A percentile compares a stretch with the other conserved stretches of the same genome.
phyloP scores from a whole-genome alignment of 1,140 invertebrate genomes.

The Eufriesea mexicana region DNA sequence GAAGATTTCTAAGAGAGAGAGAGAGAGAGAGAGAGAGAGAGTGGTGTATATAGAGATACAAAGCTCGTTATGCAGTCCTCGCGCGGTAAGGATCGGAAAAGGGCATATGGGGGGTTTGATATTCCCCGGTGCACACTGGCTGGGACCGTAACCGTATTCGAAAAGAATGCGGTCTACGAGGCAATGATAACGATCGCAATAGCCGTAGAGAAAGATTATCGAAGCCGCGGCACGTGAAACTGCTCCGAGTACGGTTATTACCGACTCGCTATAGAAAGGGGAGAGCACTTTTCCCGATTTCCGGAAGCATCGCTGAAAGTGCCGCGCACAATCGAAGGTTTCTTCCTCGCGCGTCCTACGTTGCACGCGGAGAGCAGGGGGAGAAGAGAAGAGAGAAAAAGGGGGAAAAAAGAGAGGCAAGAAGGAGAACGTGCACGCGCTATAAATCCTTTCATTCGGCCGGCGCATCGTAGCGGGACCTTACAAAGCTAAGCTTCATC shows the following conservation, averaged over 20 bases:
- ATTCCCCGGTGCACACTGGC: neutral
- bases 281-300: conserved; percentile 17
- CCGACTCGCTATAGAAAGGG: neutral
- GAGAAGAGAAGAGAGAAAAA: neutral
- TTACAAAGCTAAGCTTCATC: neutral
- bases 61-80: neutral
- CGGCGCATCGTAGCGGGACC: neutral
- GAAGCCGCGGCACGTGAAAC: conserved; percentile 35
- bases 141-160: conserved; percentile 36
- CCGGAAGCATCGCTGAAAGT: conserved; percentile 14
- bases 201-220: conserved; percentile 50
- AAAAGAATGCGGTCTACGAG: conserved; percentile 36
- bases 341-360: neutral
- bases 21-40: neutral
- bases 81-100: neutral
- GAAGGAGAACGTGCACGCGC: neutral
- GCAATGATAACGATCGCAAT: conserved; percentile 45
- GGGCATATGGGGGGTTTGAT: conserved; percentile 6
- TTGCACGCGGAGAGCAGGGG: neutral
- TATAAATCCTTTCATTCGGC: conserved; percentile 4
- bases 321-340: neutral
- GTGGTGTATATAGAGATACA: neutral
- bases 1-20: no score
- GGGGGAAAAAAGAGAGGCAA: neutral
- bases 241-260: conserved; percentile 37